Conservation (phyloP, 2,113 vertebrate species). For the Riparia riparia region DNA sequence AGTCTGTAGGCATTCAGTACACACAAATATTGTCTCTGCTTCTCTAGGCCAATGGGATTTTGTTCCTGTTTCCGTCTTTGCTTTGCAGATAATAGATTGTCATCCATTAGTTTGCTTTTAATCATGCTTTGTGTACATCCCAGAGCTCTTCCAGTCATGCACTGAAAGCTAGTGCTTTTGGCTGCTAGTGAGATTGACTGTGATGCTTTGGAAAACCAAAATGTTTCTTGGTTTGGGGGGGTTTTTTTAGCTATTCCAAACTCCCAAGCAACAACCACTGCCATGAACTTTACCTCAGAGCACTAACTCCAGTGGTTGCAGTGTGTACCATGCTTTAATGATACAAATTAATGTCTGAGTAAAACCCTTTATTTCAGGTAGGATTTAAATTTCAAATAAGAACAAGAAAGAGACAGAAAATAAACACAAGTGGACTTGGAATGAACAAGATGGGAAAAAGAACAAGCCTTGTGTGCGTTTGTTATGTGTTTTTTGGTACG, state of each 20-base stretch:
- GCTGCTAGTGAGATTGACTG: neutral
- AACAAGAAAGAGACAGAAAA: neutral
- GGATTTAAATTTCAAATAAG: neutral
- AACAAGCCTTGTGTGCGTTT: neutral
- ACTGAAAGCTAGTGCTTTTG: neutral
- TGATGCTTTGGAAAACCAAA: neutral
- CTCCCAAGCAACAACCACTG: neutral
- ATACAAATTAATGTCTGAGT: neutral
- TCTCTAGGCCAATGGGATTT: neutral
- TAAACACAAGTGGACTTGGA: neutral
- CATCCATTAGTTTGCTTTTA: neutral
- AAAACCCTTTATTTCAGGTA: neutral
- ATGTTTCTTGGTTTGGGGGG: neutral
- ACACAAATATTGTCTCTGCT: neutral
- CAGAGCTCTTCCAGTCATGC: neutral
- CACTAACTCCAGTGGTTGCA: neutral
- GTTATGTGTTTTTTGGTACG: accelerated
- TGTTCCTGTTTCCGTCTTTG: neutral
- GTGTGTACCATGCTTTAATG: neutral
- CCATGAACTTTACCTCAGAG: neutral
- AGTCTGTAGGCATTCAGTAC: neutral
- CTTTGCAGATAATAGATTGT: neutral
- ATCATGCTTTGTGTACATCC: neutral
- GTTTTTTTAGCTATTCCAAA: neutral
- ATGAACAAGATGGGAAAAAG: neutral